Evolutionary conservation across 2,888 invertebrate species (phyloP), one percentile per base, ranked within the genome.

Genomic region (Orthosia cruda): DNA sequence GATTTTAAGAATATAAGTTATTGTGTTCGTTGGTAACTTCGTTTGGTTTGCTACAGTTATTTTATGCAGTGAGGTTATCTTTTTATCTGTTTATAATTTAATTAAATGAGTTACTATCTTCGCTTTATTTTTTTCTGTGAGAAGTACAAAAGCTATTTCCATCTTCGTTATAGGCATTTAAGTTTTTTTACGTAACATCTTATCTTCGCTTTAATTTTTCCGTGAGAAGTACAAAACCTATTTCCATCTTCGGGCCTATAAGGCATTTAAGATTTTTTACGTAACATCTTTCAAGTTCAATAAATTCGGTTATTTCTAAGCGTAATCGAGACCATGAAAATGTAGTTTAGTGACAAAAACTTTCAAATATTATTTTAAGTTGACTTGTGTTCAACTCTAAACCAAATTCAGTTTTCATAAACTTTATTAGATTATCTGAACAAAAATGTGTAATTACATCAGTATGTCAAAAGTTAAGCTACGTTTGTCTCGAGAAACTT

Each of bases 371-470:
- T 23, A 23, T 50, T 50, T 11, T 1, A 26, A 71, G 16, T 40
- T 12, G 4, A 2, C 11, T n/a, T 40, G 1, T 18, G 54, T 40
- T 2, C 2, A 49, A 59, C 16, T 15, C 18, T 3, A 20, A 50
- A 58, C 32, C 7, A 13, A 50, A 59, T 52, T 67, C 11, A 23
- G 23, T 76, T 26, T 59, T 13, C 16, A 47, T 67, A 62, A 52
- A 68, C 9, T 54, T 26, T 11, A 40, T 50, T 26, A 61, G 12
- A 68, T 68, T 61, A 18, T 11, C 20, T 40, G 45, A 59, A 70
- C 57, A 80, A 81, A 80, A 74, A 74, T 61, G 40, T 64, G 23
- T 79, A 86, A 89, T 89, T 89, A 89, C 85, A 77, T 74, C 68
- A 80, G 79, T 79, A 66, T 74, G 83, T 87, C 85, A 80, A 74